Evolutionary conservation across 2,113 vertebrate genomes (phyloP).

Genomic region (Phalacrocorax pelagicus): DNA sequence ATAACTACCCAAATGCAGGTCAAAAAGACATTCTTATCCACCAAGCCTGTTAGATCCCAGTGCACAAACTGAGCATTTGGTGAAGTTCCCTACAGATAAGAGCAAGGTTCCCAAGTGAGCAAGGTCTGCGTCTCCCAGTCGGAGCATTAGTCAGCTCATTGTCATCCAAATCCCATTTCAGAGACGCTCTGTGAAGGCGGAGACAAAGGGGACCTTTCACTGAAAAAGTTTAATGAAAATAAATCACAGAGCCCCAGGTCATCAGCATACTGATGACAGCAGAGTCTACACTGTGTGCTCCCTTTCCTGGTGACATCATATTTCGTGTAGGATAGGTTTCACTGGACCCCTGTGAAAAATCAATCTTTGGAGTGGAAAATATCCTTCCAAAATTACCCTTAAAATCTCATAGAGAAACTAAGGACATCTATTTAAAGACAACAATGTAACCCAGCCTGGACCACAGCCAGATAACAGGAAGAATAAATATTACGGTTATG

Average conservation of each 20-base stretch:
- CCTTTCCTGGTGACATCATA: background rate
- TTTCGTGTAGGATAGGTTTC: background rate
- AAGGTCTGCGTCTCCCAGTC: background rate
- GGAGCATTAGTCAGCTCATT: background rate
- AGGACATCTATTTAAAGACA: background rate
- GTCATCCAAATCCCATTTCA: conserved; percentile 30
- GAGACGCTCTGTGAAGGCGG: background rate
- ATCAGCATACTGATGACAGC: background rate
- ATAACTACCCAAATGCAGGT: background rate
- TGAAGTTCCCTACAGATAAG: background rate
- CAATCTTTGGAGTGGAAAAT: background rate
- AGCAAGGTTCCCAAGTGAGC: background rate
- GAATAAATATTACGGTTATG: background rate
- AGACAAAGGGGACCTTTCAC: background rate
- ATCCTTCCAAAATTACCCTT: background rate
- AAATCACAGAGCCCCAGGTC: background rate
- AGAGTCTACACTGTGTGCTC: background rate
- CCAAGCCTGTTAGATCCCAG: background rate
- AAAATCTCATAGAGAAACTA: background rate
- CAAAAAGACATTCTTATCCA: background rate
- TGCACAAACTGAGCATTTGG: background rate
- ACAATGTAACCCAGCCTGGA: background rate
- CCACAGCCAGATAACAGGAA: background rate
- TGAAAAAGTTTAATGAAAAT: background rate
- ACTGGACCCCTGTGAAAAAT: background rate